These are phyloP conservation scores for Zosterops hypoxanthus DNA, from an alignment of 2,113 vertebrate genomes.

Conservation along the genomic window DNA sequence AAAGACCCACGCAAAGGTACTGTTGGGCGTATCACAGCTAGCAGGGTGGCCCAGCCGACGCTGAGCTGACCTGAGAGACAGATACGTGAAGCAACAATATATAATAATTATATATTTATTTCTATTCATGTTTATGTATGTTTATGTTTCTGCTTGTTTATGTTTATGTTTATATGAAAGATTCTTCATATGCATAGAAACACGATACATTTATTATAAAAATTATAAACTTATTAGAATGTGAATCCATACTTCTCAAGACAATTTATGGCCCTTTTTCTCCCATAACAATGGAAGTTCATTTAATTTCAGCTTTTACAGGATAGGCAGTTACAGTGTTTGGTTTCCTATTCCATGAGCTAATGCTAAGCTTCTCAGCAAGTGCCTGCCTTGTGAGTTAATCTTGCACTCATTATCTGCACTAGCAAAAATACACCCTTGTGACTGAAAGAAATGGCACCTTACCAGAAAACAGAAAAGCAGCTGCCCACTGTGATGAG, in stretches of 20 bases:
- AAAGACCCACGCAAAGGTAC: too few relatives aligned
- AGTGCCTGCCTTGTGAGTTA: conserved; percentile 4
- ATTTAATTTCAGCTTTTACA: conserved; percentile 27
- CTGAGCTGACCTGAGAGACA: too few relatives aligned
- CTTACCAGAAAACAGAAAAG: conserved; percentile 62
- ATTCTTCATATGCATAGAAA: neutral
- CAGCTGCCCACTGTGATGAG: conserved; percentile 21
- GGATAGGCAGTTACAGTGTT: neutral
- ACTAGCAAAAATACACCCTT: neutral
- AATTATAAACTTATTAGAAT: neutral
- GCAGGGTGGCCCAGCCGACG: too few relatives aligned
- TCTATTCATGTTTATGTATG: neutral
- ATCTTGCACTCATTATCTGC: conserved; percentile 33
- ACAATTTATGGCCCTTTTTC: neutral
- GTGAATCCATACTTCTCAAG: neutral
- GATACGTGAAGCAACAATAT: too few relatives aligned
- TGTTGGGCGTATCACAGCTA: too few relatives aligned
- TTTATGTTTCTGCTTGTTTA: neutral
- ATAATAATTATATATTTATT: too few relatives aligned
- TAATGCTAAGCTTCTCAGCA: conserved; percentile 43
- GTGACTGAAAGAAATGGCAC: conserved; percentile 37
- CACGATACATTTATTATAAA: neutral
- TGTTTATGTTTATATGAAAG: neutral
- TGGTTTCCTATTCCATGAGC: neutral
- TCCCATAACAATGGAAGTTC: neutral